Percentiles rank a stretch among this genome's conserved stretches.
phyloP scores from a whole-genome alignment of 2,113 vertebrate species.

The Mormyrus iriodes region DNA sequence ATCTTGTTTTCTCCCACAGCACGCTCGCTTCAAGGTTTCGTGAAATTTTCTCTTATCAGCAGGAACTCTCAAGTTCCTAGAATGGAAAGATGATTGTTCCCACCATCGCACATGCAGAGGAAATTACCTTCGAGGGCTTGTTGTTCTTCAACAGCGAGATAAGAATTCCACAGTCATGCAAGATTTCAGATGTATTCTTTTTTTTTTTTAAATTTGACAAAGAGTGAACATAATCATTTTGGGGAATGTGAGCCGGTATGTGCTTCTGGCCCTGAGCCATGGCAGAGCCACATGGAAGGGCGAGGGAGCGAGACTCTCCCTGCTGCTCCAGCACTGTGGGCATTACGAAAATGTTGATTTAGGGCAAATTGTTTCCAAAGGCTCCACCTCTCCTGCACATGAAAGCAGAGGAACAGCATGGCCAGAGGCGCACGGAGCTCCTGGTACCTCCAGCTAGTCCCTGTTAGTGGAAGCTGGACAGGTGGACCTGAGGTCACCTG shows the following conservation, averaged over 20 bases:
- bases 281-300: not conserved
- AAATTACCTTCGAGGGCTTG: not conserved
- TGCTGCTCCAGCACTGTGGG: not conserved
- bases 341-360: not conserved
- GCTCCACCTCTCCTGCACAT: not conserved
- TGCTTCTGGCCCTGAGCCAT: not conserved
- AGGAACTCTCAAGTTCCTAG: slow-evolving; percentile 16
- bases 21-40: not conserved
- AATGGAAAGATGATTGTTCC: slow-evolving; percentile 13
- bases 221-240: not conserved
- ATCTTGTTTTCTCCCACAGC: slow-evolving; percentile 1
- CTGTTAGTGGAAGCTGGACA: not conserved
- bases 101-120: not conserved
- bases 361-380: not conserved
- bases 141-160: not conserved
- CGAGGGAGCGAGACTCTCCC: not conserved
- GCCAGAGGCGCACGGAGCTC: not conserved
- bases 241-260: not conserved
- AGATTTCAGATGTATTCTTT: slow-evolving; percentile 1
- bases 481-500: not conserved
- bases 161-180: slow-evolving; percentile 10
- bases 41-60: slow-evolving; percentile 11
- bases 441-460: not conserved
- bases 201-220: not conserved
- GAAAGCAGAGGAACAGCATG: not conserved